Conservation (phyloP, 2,888 invertebrate species). For the Drosophila nr. perissopoda region DNA sequence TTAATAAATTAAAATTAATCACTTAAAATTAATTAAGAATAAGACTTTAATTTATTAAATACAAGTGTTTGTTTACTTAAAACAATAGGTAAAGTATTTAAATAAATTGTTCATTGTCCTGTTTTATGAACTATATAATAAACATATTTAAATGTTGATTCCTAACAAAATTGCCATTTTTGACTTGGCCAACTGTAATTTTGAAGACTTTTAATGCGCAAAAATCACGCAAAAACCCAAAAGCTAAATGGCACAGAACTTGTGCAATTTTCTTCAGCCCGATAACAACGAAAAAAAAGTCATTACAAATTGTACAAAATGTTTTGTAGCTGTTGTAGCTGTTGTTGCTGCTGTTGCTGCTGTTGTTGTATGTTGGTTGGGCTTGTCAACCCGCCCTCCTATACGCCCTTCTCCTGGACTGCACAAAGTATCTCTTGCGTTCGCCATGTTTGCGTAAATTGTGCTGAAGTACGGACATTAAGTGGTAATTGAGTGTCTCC, state of each 20-base stretch:
- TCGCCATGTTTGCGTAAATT: slow-evolving; percentile 71
- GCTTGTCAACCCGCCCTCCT: background rate
- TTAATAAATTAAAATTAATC: no score
- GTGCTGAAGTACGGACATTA: slow-evolving; percentile 76
- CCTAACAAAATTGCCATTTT: background rate
- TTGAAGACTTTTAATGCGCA: slow-evolving; percentile 47
- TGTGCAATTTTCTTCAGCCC: slow-evolving; percentile 53
- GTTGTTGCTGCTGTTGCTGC: slow-evolving; percentile 13
- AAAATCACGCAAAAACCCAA: slow-evolving; percentile 60
- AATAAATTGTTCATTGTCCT: no score
- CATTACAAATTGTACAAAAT: slow-evolving; percentile 66
- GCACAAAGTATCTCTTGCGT: slow-evolving; percentile 24
- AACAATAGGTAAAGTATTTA: no score
- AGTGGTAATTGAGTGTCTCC: slow-evolving; percentile 71
- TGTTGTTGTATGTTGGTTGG: slow-evolving; percentile 13
- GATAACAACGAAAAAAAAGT: slow-evolving; percentile 37
- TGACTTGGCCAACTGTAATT: slow-evolving; percentile 25
- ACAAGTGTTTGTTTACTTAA: no score
- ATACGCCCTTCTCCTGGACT: background rate
- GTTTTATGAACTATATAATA: background rate
- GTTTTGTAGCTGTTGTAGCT: slow-evolving; percentile 24
- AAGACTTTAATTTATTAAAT: no score
- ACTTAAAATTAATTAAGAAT: no score
- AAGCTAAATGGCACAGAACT: slow-evolving; percentile 38
- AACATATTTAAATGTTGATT: background rate